A percentile compares a stretch with the other conserved stretches of the same genome.
Conservation (phyloP, 1,140 invertebrate genomes). For the Lucilia cuprina region DNA sequence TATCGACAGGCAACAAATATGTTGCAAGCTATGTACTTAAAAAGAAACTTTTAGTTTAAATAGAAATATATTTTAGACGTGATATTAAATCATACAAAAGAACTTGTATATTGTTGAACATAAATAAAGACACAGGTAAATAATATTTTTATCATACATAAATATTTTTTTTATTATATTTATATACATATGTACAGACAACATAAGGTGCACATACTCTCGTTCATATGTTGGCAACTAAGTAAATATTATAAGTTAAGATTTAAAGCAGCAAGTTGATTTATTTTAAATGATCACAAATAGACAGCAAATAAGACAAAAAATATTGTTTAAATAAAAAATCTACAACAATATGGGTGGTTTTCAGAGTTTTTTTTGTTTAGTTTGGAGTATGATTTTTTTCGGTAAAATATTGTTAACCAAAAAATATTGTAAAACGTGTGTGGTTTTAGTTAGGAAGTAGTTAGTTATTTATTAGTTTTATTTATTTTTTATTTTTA, state of each 20-base stretch:
- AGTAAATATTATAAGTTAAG: background rate
- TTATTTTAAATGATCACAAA: conserved; percentile 28
- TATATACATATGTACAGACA: background rate
- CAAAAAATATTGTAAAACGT: background rate
- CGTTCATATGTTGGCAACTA: background rate
- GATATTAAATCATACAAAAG: conserved; percentile 1
- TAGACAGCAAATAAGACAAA: conserved; percentile 12
- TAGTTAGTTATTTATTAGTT: conserved; percentile 2
- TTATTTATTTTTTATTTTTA: background rate
- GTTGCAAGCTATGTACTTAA: background rate
- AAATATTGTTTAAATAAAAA: background rate
- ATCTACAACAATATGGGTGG: conserved; percentile 25
- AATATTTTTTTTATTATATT: background rate
- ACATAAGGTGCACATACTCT: too few species aligned
- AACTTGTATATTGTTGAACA: background rate
- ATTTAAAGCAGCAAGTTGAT: conserved; percentile 13
- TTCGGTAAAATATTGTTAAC: background rate
- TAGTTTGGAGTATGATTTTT: background rate
- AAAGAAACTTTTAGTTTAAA: background rate
- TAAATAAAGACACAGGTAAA: background rate
- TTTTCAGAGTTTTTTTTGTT: background rate
- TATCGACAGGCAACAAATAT: background rate
- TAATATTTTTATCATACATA: background rate
- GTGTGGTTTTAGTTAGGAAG: conserved; percentile 9
- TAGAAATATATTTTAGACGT: background rate